These are phyloP conservation scores for Leptinotarsa defecta DNA, from an alignment of 1,140 invertebrate genomes.

Conservation along the genomic window DNA sequence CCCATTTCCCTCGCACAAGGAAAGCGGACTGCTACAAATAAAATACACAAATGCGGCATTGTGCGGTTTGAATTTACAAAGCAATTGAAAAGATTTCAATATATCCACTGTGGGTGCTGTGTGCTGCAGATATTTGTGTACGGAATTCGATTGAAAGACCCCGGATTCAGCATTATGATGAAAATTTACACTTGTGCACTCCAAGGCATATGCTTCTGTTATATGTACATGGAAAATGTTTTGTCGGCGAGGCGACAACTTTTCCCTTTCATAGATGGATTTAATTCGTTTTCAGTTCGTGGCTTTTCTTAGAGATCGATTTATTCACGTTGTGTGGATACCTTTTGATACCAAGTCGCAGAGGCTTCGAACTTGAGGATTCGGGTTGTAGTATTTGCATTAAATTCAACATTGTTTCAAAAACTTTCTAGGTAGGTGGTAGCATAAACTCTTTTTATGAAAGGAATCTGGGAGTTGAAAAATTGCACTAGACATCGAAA, in stretches of 20 bases:
- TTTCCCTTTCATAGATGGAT: slow-evolving; percentile 50
- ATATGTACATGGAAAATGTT: slow-evolving; percentile 8
- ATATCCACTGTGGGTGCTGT: slow-evolving; percentile 52
- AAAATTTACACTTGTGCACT: slow-evolving; percentile 58
- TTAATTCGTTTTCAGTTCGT: slow-evolving; percentile 49
- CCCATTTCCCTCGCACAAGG: slow-evolving; percentile 51
- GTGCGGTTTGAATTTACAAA: slow-evolving; percentile 56
- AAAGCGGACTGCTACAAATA: slow-evolving; percentile 53
- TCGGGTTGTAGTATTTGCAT: too few species aligned
- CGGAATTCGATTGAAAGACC: slow-evolving; percentile 51
- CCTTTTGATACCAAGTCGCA: background rate
- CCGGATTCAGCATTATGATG: slow-evolving; percentile 54
- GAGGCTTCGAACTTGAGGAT: too few species aligned
- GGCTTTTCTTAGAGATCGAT: slow-evolving; percentile 35
- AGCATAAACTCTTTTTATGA: too few species aligned
- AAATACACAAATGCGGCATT: slow-evolving; percentile 54
- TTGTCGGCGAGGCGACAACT: background rate
- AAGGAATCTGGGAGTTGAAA: too few species aligned
- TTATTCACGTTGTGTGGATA: slow-evolving; percentile 28
- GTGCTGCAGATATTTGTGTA: slow-evolving; percentile 54
- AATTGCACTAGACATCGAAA: too few species aligned
- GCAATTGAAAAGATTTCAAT: slow-evolving; percentile 57
- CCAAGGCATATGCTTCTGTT: slow-evolving; percentile 53
- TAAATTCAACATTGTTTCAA: too few species aligned
- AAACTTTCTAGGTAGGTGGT: too few species aligned